phyloP scores from a whole-genome alignment of 2,797 vertebrate species.

The Etheostoma nigrum region DNA sequence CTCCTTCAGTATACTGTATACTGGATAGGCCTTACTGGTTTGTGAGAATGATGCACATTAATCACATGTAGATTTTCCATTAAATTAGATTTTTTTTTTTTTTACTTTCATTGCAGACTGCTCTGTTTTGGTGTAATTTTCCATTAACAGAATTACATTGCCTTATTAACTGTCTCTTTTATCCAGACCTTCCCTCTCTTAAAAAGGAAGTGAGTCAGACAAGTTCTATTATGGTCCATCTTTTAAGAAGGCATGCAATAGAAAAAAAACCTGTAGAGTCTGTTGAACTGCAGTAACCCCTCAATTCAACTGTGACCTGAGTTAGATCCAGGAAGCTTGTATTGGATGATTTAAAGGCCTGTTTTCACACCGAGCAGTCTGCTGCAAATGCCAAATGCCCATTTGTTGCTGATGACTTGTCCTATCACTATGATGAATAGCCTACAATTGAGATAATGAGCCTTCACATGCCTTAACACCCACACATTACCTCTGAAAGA shows the following conservation, averaged over 20 bases:
- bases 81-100: too few relatives aligned
- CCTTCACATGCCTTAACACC: slow-evolving; percentile 43
- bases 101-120: neutral
- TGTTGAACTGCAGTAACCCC: slow-evolving; percentile 71
- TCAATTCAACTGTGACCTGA: slow-evolving; percentile 41
- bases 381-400: slow-evolving; percentile 35
- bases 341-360: slow-evolving; percentile 50
- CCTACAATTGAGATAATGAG: slow-evolving; percentile 38
- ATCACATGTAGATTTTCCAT: neutral
- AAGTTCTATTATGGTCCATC: slow-evolving; percentile 16
- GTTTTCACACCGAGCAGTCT: slow-evolving; percentile 56
- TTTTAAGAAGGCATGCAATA: slow-evolving; percentile 39
- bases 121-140: slow-evolving; percentile 17
- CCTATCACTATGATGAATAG: slow-evolving; percentile 35
- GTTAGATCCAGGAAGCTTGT: slow-evolving; percentile 54
- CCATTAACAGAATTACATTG: slow-evolving; percentile 25
- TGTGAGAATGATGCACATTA: neutral
- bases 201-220: slow-evolving; percentile 63
- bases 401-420: slow-evolving; percentile 34
- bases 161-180: slow-evolving; percentile 34
- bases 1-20: neutral
- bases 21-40: neutral
- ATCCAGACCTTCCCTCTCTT: slow-evolving; percentile 50
- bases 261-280: slow-evolving; percentile 42
- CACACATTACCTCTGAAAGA: slow-evolving; percentile 28